Percentiles rank a stretch among this genome's conserved stretches.
Evolutionary conservation across 30 jellyfish, hydroid and myxozoan species (phyloP).

Genomic region (Turritopsis rubra): DNA sequence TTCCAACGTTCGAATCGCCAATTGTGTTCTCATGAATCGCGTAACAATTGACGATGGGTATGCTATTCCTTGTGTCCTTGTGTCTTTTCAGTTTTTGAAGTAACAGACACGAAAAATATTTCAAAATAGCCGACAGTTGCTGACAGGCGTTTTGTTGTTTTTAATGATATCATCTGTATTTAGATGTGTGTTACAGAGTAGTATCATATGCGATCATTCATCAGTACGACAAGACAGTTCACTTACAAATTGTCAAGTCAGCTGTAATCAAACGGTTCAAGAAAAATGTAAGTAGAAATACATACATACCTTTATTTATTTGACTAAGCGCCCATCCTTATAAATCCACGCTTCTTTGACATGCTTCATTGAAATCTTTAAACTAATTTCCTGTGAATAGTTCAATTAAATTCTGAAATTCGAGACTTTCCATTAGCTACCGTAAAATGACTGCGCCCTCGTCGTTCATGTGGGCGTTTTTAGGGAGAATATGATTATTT

Average conservation of each 20-base stretch:
- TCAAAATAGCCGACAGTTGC: too few relatives aligned
- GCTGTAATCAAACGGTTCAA: constrained; percentile 44
- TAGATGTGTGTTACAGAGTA: constrained; percentile 64
- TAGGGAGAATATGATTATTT: neutral
- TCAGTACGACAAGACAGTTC: constrained; percentile 43
- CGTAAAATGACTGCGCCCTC: too few relatives aligned
- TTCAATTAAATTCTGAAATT: too few relatives aligned
- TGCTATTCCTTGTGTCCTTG: neutral
- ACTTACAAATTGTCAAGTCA: constrained; percentile 77
- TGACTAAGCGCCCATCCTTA: too few relatives aligned
- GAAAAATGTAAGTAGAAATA: constrained; percentile 37
- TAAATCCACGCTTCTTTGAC: too few relatives aligned
- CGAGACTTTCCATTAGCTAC: too few relatives aligned
- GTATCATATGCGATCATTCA: constrained; percentile 65
- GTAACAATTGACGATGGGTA: constrained; percentile 77
- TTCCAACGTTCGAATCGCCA: constrained; percentile 78
- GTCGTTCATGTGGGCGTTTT: too few relatives aligned
- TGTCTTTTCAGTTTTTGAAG: neutral
- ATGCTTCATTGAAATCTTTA: neutral
- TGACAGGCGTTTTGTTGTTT: neutral
- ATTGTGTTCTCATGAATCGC: constrained; percentile 84
- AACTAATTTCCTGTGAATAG: too few relatives aligned
- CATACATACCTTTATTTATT: too few relatives aligned
- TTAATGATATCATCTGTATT: neutral
- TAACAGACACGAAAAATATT: too few relatives aligned